Evolutionary conservation across 2,888 invertebrate genomes (phyloP), one percentile per base, ranked within the genome.

Genomic region (Chymomyza caudatula): DNA sequence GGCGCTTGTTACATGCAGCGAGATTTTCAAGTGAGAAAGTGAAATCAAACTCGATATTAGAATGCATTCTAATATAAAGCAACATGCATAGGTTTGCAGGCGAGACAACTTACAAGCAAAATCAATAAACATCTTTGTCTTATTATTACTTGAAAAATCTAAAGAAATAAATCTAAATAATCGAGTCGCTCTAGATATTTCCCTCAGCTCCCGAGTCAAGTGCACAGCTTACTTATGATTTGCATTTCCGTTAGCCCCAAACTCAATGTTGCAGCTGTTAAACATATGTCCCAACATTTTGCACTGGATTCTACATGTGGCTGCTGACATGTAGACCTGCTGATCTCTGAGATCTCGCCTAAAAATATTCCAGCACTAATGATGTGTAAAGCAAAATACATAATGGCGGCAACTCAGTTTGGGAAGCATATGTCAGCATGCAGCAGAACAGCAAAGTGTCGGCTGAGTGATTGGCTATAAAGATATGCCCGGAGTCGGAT

Each of bases 301-400:
- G 66, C 70, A 74, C 75, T 65, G 63, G 43, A 29, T 64, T 63
- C 64, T 44, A 19, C 20, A 8, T 53, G 11, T 25, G 76, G 59
- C 58, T 63, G 49, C 47, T 29, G 53, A 53, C 53, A 53, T 53
- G 60, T 15, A 59, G 59, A 67, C 68, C 64, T 54, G 29, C 43
- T 60, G 23, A 52, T 47, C 22, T 62, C 58, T 22, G 52, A 52
- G 20, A 22, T 17, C 20, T 25, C 8, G 19, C 8, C 44, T 44
- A 17, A 43, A 69, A 62, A 75, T 62, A 63, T 75, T 58, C 42
- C 51, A 67, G 65, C 72, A 66, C 76, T 81, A 77, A 77, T 77
- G 77, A 81, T 77, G 77, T 78, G 76, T 77, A 67, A 71, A 67
- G 68, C 66, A 69, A 64, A 78, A 71, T 56, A 73, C 68, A 80